Percentiles rank a stretch among this genome's conserved stretches.
phyloP scores from a whole-genome alignment of 2,113 vertebrate species.

The Prochilodus magdalenae region DNA sequence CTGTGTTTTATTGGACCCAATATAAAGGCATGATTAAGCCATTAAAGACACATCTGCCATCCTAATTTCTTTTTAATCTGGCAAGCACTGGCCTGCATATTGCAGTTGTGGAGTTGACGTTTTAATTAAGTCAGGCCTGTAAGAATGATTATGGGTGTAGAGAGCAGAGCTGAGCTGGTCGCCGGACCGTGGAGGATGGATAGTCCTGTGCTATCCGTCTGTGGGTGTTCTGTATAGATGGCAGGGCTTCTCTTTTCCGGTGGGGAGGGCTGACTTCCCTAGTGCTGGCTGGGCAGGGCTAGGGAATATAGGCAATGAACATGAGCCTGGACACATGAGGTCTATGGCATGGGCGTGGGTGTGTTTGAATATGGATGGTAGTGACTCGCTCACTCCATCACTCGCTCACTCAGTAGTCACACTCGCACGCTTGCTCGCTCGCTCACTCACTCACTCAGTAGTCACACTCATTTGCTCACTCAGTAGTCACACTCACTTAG shows the following conservation, averaged over 20 bases:
- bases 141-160: slow-evolving; percentile 63
- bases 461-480: too few species aligned
- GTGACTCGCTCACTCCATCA: too few species aligned
- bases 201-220: neutral
- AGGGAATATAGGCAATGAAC: too few species aligned
- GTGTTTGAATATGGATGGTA: too few species aligned
- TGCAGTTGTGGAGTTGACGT: slow-evolving; percentile 67
- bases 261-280: neutral
- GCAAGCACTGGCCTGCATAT: slow-evolving; percentile 61
- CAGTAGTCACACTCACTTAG: too few species aligned
- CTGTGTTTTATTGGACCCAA: slow-evolving; percentile 65
- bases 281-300: too few species aligned
- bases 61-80: slow-evolving; percentile 78
- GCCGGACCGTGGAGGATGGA: slow-evolving; percentile 47
- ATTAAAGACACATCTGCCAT: slow-evolving; percentile 77
- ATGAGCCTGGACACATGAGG: too few species aligned
- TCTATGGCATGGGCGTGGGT: too few species aligned
- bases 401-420: too few species aligned
- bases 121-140: slow-evolving; percentile 72
- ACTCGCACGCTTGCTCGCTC: too few species aligned
- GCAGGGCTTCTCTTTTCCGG: neutral
- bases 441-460: too few species aligned
- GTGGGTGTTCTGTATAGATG: neutral
- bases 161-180: slow-evolving; percentile 47
- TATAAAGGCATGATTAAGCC: slow-evolving; percentile 72